A percentile compares a stretch with the other conserved stretches of the same genome.
phyloP scores from a whole-genome alignment of 2,888 invertebrate genomes.

The Strigamia transsilvanica region DNA sequence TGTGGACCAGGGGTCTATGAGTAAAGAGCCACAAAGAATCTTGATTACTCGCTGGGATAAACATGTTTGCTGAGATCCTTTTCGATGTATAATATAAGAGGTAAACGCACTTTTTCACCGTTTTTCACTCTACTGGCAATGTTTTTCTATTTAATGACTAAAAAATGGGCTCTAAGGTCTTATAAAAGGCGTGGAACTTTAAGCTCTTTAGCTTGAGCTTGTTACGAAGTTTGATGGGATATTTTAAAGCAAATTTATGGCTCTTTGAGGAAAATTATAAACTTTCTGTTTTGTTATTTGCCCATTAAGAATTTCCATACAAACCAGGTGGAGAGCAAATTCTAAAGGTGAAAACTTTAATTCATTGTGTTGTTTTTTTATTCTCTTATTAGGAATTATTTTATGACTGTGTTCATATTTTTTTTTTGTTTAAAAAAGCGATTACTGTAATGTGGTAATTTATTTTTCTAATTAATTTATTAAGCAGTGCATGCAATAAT shows the following conservation, averaged over 20 bases:
- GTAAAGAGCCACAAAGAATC: conserved; percentile 47
- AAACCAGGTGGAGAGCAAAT: too few species aligned
- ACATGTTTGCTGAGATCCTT: conserved; percentile 2
- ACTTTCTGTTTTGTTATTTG: too few species aligned
- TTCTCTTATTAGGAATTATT: too few species aligned
- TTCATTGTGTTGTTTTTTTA: too few species aligned
- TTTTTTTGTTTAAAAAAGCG: not conserved
- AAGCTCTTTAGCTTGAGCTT: too few species aligned
- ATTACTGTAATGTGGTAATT: not conserved
- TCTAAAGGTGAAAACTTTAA: too few species aligned
- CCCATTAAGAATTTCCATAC: too few species aligned
- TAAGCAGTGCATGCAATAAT: conserved; percentile 17
- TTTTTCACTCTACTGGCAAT: not conserved
- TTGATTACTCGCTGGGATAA: conserved; percentile 27
- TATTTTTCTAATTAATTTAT: not conserved
- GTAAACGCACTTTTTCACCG: not conserved
- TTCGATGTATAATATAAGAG: conserved; percentile 4
- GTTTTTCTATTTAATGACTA: not conserved
- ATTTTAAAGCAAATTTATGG: not conserved
- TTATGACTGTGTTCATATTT: not conserved
- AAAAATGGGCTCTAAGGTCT: not conserved
- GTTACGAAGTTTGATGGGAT: not conserved
- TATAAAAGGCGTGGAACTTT: not conserved
- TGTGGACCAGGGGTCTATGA: conserved; percentile 28
- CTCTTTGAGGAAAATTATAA: too few species aligned